A percentile compares a stretch with the other conserved stretches of the same genome.
Evolutionary conservation across 2,888 invertebrate genomes (phyloP).

Genomic region (Ypsolopha sequella): DNA sequence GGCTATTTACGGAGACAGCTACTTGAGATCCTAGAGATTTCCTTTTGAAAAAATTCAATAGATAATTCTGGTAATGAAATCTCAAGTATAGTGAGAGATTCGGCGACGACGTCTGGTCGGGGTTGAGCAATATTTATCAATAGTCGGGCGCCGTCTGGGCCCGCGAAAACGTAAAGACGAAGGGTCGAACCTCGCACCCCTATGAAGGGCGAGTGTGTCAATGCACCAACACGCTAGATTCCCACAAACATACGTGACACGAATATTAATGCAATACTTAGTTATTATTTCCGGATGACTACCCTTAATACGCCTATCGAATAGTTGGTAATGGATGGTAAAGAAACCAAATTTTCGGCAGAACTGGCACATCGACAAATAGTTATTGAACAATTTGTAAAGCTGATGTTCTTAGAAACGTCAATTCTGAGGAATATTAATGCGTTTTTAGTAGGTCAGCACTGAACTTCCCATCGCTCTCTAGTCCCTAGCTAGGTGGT

Average conservation of each 20-base stretch:
- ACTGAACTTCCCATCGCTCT: too few species aligned
- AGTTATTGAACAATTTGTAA: too few species aligned
- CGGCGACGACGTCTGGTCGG: constrained; percentile 6
- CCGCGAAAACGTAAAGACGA: not conserved
- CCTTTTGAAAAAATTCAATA: not conserved
- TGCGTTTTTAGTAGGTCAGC: too few species aligned
- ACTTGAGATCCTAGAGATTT: not conserved
- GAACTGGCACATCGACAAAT: too few species aligned
- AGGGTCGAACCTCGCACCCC: constrained; percentile 2
- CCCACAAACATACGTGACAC: constrained; percentile 1
- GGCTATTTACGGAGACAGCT: not conserved
- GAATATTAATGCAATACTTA: not conserved
- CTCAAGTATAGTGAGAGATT: not conserved
- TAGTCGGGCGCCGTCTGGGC: constrained; percentile 2
- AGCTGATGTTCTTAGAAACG: too few species aligned
- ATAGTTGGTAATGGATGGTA: not conserved
- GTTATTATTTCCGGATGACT: not conserved
- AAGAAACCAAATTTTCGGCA: too few species aligned
- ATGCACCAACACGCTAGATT: not conserved
- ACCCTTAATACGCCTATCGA: not conserved
- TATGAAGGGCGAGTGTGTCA: not conserved
- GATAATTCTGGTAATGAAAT: not conserved
- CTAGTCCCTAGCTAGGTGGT: too few species aligned
- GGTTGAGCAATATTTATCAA: not conserved
- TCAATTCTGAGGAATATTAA: too few species aligned